Evolutionary conservation across 2,888 invertebrate species (phyloP).

Genomic region (Halocaridina rubra): DNA sequence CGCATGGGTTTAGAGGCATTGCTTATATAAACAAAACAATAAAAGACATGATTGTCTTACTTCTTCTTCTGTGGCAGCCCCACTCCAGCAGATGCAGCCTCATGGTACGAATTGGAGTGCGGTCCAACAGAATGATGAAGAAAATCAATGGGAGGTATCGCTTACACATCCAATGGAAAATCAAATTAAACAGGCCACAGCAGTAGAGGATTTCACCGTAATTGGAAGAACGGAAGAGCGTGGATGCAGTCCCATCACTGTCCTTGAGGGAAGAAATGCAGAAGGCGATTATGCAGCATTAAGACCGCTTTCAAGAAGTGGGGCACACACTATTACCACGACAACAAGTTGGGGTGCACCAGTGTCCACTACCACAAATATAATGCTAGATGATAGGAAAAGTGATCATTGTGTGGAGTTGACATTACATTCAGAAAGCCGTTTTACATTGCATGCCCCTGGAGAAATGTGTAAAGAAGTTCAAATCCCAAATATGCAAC

Average conservation of each 20-base stretch:
- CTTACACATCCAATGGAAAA: too few relatives aligned
- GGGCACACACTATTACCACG: slow-evolving; percentile 44
- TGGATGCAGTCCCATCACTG: slow-evolving; percentile 49
- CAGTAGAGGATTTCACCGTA: not conserved
- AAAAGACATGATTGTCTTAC: slow-evolving; percentile 33
- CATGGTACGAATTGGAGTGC: slow-evolving; percentile 6
- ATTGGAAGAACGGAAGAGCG: slow-evolving; percentile 35
- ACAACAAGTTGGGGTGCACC: slow-evolving; percentile 52
- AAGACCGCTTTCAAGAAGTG: slow-evolving; percentile 19
- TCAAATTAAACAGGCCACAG: not conserved
- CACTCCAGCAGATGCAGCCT: slow-evolving; percentile 33
- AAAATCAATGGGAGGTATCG: too few relatives aligned
- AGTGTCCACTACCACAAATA: slow-evolving; percentile 34
- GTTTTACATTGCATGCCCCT: slow-evolving; percentile 34
- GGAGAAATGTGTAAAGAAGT: slow-evolving; percentile 17
- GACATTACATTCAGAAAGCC: slow-evolving; percentile 40
- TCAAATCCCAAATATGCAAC: not conserved
- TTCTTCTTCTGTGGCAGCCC: slow-evolving; percentile 58
- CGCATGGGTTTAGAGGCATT: slow-evolving; percentile 57
- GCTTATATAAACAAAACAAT: slow-evolving; percentile 29
- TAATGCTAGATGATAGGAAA: slow-evolving; percentile 24
- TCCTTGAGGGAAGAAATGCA: slow-evolving; percentile 29
- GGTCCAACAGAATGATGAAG: slow-evolving; percentile 16
- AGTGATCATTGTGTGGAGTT: slow-evolving; percentile 30
- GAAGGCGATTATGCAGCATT: not conserved